Percentiles rank a stretch among this genome's conserved stretches.
phyloP scores from a whole-genome alignment of 1,140 invertebrate genomes.

The Homarus americanus region DNA sequence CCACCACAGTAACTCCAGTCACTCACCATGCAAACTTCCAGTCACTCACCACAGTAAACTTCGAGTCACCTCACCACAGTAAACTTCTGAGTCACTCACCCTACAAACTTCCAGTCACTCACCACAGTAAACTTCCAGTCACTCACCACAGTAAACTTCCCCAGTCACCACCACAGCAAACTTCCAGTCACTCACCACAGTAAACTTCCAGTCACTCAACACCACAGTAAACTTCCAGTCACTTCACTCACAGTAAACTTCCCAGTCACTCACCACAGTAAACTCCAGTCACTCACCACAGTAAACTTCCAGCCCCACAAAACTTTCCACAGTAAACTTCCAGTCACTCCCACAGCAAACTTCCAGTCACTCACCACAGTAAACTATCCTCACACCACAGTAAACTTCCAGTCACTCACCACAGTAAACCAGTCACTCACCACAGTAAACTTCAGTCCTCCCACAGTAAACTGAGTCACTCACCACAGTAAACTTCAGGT shows the following conservation, averaged over 20 bases:
- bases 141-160: too few relatives aligned
- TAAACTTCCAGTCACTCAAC: not conserved
- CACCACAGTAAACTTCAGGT: not conserved
- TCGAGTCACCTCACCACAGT: too few relatives aligned
- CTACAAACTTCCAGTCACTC: too few relatives aligned
- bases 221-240: not conserved
- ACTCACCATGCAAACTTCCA: not conserved
- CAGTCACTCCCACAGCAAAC: not conserved
- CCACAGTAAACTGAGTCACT: too few relatives aligned
- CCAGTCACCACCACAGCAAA: not conserved
- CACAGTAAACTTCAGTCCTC: not conserved
- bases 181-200: too few relatives aligned
- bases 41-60: too few relatives aligned
- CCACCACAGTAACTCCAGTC: not conserved
- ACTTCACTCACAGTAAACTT: too few relatives aligned
- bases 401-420: too few relatives aligned
- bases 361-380: not conserved
- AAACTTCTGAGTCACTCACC: too few relatives aligned
- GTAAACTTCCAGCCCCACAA: not conserved
- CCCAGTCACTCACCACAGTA: not conserved
- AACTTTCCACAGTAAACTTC: not conserved
- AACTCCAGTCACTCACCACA: not conserved
- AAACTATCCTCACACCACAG: too few relatives aligned
- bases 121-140: too few relatives aligned
- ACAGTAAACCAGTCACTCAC: not conserved